Percentiles rank a stretch among this genome's conserved stretches.
These are phyloP conservation scores for Argyrosomus regius DNA, from an alignment of 2,797 vertebrate species.

Conservation along the genomic window DNA sequence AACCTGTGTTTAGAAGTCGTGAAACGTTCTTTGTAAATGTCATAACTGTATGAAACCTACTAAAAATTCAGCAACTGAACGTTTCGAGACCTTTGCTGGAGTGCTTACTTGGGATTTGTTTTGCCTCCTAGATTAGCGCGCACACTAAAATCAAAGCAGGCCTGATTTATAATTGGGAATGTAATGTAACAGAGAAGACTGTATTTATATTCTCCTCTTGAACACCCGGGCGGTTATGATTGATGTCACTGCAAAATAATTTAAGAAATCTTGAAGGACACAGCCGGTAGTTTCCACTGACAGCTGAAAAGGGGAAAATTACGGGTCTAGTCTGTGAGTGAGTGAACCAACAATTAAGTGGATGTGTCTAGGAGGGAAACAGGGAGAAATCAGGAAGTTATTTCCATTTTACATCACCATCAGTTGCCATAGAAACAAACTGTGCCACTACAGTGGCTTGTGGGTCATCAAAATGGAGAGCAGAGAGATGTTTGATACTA, in stretches of 20 bases:
- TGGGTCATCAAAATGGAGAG: constrained; percentile 12
- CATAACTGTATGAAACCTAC: constrained; percentile 34
- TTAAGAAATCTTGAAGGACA: constrained; percentile 56
- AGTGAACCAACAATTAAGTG: constrained; percentile 56
- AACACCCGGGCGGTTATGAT: constrained; percentile 17
- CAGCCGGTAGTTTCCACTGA: constrained; percentile 52
- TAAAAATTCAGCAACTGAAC: constrained; percentile 35
- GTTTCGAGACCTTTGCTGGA: constrained; percentile 41
- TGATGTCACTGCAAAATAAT: constrained; percentile 40
- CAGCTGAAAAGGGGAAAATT: constrained; percentile 62
- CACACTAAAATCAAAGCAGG: constrained; percentile 30
- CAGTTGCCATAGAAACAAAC: constrained; percentile 57
- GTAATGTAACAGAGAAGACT: constrained; percentile 16
- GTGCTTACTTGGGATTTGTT: constrained; percentile 50
- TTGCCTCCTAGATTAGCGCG: constrained; percentile 37
- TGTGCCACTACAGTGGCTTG: constrained; percentile 10
- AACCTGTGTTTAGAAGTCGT: constrained; percentile 23
- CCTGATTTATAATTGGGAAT: constrained; percentile 29
- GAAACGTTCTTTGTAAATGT: constrained; percentile 54
- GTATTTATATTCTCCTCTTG: constrained; percentile 24
- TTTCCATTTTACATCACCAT: constrained; percentile 36
- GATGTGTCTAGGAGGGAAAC: constrained; percentile 32
- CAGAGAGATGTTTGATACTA: constrained; percentile 5
- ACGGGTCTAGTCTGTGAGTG: constrained; percentile 32
- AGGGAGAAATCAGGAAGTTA: constrained; percentile 28